Evolutionary conservation across 2,113 vertebrate genomes (phyloP), one percentile per base, ranked within the genome.

Genomic region (Nothobranchius furzeri): DNA sequence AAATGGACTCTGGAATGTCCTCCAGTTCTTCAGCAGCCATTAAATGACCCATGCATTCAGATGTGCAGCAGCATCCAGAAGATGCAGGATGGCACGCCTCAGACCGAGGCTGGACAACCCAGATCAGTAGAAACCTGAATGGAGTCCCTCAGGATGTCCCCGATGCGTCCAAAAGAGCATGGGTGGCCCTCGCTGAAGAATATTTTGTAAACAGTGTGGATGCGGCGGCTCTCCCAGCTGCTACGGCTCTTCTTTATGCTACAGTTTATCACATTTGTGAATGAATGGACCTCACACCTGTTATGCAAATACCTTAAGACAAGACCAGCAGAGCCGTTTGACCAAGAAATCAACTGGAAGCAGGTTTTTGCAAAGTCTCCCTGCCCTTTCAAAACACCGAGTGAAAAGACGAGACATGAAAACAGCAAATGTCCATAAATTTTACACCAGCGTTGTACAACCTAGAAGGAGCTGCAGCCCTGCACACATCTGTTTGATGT

Each of bases 261-360:
- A 37, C 63, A 67, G 6, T 76, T 80, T 63, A 53, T 58, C 36
- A 61, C 60, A 77, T 87, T 76, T 85, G 73, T 78, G 79, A 82
- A 78, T 80, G 82, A 87, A 86, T 61, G 52, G 57, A 56, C 59
- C 25, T 63, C 47, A 0, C 48, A 45, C 24, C n/a, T 65, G 57
- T 72, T 65, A 73, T 75, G 73, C 53, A 64, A 83, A 83, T 51
- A 58, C 55, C 4, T 25, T 9, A 49, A 46, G 55, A 43, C 54
- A 68, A 67, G 67, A 53, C 56, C 51, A 45, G 42, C 43, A 55
- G 45, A 55, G 71, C 69, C 37, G 25, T 51, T 72, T 64, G 9
- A 63, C 54, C 62, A 66, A 67, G 35, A 79, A 68, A 75, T 75
- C 54, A 14, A 62, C 72, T 78, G 37, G 24, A 40, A 59, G 57